Conservation (phyloP, 2,888 invertebrate genomes). For the Merodon equestris region DNA sequence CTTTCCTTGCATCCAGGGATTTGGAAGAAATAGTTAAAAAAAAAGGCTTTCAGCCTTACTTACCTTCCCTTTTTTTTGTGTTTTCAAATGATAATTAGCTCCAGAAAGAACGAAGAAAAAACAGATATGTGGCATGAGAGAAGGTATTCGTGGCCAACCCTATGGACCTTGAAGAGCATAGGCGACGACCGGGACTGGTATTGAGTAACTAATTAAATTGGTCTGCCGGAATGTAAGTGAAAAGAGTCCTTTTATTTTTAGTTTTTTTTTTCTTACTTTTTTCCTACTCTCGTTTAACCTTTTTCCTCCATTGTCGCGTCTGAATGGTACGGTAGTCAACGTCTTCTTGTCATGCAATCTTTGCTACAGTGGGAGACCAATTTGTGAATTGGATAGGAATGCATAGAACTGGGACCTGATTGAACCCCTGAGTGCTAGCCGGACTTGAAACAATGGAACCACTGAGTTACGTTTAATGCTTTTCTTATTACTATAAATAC, state of each 20-base stretch:
- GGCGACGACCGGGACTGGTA: background rate
- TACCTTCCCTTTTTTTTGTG: background rate
- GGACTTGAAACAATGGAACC: constrained; percentile 1
- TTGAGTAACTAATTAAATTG: constrained; percentile 55
- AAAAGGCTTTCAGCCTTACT: constrained; percentile 34
- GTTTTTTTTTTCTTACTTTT: constrained; percentile 1
- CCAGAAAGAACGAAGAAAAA: constrained; percentile 12
- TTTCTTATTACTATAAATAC: constrained; percentile 61
- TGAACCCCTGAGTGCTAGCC: constrained; percentile 44
- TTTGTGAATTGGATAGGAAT: constrained; percentile 52
- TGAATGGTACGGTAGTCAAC: constrained; percentile 49
- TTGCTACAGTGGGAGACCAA: constrained; percentile 35
- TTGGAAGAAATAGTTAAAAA: constrained; percentile 23
- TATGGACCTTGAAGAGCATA: no score
- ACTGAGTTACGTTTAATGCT: constrained; percentile 61
- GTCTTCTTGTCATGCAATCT: constrained; percentile 63
- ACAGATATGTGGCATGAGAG: background rate
- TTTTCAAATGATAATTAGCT: constrained; percentile 30
- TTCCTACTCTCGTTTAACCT: no score
- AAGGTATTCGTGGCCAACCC: no score
- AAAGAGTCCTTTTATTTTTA: constrained; percentile 15
- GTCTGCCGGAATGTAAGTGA: constrained; percentile 31
- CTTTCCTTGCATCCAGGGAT: constrained; percentile 1
- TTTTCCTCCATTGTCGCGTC: constrained; percentile 28
- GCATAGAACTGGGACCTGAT: constrained; percentile 18